These are phyloP conservation scores for Poecilus cupreus DNA, from an alignment of 2,888 invertebrate species.

Conservation along the genomic window DNA sequence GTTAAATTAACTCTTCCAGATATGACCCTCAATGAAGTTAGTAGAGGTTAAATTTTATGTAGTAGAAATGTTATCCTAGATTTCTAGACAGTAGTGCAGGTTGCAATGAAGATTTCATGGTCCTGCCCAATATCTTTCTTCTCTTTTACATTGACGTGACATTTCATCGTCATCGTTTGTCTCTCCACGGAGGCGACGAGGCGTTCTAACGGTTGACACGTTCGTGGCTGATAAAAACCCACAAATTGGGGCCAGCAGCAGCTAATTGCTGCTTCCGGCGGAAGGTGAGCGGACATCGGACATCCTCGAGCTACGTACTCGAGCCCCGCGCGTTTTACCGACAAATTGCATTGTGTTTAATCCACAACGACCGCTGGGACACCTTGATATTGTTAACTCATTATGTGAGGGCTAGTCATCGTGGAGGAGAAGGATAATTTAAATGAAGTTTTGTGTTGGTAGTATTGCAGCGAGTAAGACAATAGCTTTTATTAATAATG, in stretches of 20 bases:
- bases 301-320: neutral
- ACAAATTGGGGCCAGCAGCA: conserved; percentile 25
- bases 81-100: no score
- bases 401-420: neutral
- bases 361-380: neutral
- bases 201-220: conserved; percentile 31
- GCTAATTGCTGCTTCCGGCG: conserved; percentile 41
- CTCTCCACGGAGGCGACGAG: no score
- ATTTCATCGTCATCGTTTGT: no score
- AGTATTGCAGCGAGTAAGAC: no score
- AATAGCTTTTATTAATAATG: no score
- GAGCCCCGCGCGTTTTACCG: neutral
- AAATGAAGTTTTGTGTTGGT: neutral
- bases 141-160: no score
- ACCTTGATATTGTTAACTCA: conserved; percentile 19
- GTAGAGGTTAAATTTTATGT: no score
- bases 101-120: no score
- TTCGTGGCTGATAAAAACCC: conserved; percentile 21
- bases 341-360: conserved; percentile 31
- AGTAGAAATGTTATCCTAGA: no score
- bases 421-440: neutral
- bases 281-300: conserved; percentile 15
- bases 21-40: no score
- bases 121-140: no score
- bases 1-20: no score